These are phyloP conservation scores for Oscheius sp. DNA, from an alignment of 1,140 invertebrate genomes.

Conservation along the genomic window DNA sequence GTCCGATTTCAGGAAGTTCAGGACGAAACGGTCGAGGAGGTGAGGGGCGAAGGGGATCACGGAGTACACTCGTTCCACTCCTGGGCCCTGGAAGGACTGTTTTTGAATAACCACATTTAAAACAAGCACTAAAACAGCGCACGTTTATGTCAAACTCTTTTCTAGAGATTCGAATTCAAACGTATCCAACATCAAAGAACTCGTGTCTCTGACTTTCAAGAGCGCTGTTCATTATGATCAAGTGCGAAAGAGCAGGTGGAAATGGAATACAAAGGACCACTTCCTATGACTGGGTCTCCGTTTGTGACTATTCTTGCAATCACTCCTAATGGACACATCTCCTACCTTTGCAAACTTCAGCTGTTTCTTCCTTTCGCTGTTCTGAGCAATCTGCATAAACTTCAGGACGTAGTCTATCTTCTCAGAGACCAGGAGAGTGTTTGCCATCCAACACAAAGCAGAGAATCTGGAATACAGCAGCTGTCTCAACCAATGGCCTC, in stretches of 20 bases:
- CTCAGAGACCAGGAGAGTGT: constrained; percentile 48
- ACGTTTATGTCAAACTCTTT: no score
- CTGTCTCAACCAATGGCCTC: neutral
- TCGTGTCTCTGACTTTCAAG: no score
- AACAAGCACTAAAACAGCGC: no score
- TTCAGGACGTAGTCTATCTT: constrained; percentile 58
- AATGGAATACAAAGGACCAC: no score
- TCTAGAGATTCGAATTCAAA: no score
- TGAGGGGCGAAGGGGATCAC: constrained; percentile 43
- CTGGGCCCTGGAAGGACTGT: neutral
- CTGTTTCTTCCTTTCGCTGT: constrained; percentile 37
- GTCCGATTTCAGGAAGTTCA: constrained; percentile 64
- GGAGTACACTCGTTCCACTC: constrained; percentile 9
- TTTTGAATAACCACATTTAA: constrained; percentile 2
- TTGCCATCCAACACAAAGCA: constrained; percentile 55
- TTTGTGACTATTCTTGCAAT: constrained; percentile 26
- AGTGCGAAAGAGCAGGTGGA: no score
- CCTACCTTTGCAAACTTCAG: constrained; percentile 25
- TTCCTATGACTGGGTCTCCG: no score
- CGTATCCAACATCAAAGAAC: no score
- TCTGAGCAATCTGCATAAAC: constrained; percentile 59
- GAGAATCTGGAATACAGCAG: constrained; percentile 47
- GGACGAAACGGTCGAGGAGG: constrained; percentile 60
- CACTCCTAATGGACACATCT: neutral
- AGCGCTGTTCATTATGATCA: no score